phyloP scores from a whole-genome alignment of 2,797 vertebrate genomes.

The Acipenser oxyrinchus region DNA sequence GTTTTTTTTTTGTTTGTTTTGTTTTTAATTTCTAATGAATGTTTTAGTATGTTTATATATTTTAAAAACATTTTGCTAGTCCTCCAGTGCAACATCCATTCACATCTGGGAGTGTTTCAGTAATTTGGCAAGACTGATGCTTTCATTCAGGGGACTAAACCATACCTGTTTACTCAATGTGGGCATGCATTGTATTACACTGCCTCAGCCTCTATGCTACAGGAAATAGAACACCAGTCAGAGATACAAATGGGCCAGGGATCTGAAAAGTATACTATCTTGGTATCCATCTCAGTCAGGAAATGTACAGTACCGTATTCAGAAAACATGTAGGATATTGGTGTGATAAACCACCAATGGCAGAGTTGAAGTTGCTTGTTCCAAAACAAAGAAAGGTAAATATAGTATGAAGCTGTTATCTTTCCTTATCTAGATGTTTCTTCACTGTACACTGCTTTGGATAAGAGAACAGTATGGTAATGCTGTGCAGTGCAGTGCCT shows the following conservation, averaged over 20 bases:
- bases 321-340: background rate
- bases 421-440: background rate
- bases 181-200: background rate
- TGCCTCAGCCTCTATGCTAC: no score
- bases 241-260: no score
- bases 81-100: no score
- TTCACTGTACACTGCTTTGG: background rate
- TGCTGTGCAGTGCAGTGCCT: background rate
- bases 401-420: background rate
- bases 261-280: no score
- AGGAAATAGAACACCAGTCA: no score
- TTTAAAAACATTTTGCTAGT: no score
- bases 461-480: constrained; percentile 4
- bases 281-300: background rate
- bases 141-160: constrained; percentile 6
- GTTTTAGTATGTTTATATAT: no score
- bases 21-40: no score
- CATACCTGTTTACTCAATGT: constrained; percentile 1
- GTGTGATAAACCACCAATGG: background rate
- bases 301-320: background rate
- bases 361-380: background rate
- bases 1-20: no score
- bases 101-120: no score
- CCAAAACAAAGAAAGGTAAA: background rate
- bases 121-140: no score